These are phyloP conservation scores for Halictus ligatus DNA, from an alignment of 2,888 invertebrate genomes.

Conservation along the genomic window DNA sequence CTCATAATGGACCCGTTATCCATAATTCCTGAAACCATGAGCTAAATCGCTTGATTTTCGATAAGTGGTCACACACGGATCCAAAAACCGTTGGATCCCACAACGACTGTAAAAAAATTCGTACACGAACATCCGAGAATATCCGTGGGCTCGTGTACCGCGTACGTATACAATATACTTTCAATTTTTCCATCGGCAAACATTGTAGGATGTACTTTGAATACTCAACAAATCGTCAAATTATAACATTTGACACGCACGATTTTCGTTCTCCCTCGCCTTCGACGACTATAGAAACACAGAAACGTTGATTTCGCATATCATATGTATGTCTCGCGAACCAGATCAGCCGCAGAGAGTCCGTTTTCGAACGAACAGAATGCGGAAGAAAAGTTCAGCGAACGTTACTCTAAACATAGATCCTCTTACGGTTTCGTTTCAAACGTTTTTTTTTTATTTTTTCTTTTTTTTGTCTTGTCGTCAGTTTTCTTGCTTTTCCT, in stretches of 20 bases:
- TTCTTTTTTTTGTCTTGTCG: slow-evolving; percentile 40
- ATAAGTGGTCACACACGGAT: slow-evolving; percentile 51
- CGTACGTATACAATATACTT: slow-evolving; percentile 51
- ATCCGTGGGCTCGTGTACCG: slow-evolving; percentile 11
- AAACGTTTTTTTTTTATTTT: slow-evolving; percentile 34
- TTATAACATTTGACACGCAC: slow-evolving; percentile 56
- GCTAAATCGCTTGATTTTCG: slow-evolving; percentile 46
- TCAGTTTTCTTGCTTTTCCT: slow-evolving; percentile 47
- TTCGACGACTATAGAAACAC: slow-evolving; percentile 27
- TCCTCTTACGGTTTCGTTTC: slow-evolving; percentile 42
- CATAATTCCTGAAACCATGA: slow-evolving; percentile 59
- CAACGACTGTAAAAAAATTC: slow-evolving; percentile 48
- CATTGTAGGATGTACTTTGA: slow-evolving; percentile 32
- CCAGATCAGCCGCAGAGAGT: slow-evolving; percentile 16
- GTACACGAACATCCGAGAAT: slow-evolving; percentile 35
- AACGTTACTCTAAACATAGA: slow-evolving; percentile 38
- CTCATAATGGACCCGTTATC: slow-evolving; percentile 68
- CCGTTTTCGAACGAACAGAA: slow-evolving; percentile 41
- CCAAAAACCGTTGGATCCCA: slow-evolving; percentile 31
- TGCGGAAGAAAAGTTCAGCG: slow-evolving; percentile 42
- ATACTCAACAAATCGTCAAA: slow-evolving; percentile 49
- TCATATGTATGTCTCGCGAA: slow-evolving; percentile 27
- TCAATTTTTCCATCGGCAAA: slow-evolving; percentile 49
- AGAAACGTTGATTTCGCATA: slow-evolving; percentile 31
- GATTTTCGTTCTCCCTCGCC: slow-evolving; percentile 36